Evolutionary conservation across 2,888 invertebrate genomes (phyloP).

Genomic region (Dolichomitus sp.): DNA sequence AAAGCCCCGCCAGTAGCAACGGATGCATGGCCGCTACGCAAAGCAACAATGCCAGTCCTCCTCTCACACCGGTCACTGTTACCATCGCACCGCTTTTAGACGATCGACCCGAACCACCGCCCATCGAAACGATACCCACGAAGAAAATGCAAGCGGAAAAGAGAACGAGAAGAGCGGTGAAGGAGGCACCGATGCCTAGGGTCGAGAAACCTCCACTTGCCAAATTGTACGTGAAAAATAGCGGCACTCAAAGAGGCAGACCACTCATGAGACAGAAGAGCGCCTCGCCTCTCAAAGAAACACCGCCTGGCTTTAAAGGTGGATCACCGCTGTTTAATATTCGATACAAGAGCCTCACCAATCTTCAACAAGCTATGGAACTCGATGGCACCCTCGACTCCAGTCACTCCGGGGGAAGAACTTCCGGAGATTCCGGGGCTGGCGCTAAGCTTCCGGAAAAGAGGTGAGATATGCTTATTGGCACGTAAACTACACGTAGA

Average conservation of each 20-base stretch:
- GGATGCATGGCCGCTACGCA: slow-evolving; percentile 49
- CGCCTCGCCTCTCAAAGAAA: slow-evolving; percentile 91
- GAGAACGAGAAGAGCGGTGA: slow-evolving; percentile 90
- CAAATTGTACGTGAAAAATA: slow-evolving; percentile 93
- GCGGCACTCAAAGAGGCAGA: slow-evolving; percentile 89
- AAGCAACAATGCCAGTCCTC: slow-evolving; percentile 72
- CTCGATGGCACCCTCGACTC: slow-evolving; percentile 95
- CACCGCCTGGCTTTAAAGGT: slow-evolving; percentile 90
- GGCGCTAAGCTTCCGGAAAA: slow-evolving; percentile 94
- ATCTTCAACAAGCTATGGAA: slow-evolving; percentile 91
- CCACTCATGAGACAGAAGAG: slow-evolving; percentile 91
- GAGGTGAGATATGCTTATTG: slow-evolving; percentile 83
- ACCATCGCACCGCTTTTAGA: slow-evolving; percentile 88
- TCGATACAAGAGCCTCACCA: slow-evolving; percentile 89
- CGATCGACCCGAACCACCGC: slow-evolving; percentile 95
- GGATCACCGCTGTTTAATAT: slow-evolving; percentile 93
- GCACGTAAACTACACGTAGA: not conserved
- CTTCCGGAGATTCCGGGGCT: slow-evolving; percentile 94
- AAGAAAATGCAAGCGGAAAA: slow-evolving; percentile 93
- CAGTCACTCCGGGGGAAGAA: slow-evolving; percentile 95
- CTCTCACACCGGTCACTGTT: slow-evolving; percentile 88
- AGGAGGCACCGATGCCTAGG: slow-evolving; percentile 88
- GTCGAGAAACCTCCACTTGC: slow-evolving; percentile 89
- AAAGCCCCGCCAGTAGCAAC: slow-evolving; percentile 78
- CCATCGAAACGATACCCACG: slow-evolving; percentile 96